These are phyloP conservation scores for Dasyprocta punctata DNA, from an alignment of 2,113 vertebrate species.

Conservation along the genomic window DNA sequence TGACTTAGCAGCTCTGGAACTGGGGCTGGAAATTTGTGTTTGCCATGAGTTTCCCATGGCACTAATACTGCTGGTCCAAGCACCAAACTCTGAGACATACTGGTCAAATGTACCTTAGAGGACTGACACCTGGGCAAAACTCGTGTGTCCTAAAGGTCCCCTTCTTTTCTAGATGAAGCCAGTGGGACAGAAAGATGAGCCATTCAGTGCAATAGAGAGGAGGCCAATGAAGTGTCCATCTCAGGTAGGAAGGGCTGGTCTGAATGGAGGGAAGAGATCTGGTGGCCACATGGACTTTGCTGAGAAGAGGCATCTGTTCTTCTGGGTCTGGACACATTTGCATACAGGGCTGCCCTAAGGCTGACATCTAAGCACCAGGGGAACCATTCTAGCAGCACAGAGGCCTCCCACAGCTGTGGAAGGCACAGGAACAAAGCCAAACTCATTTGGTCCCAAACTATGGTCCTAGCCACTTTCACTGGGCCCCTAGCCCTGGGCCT, in stretches of 20 bases:
- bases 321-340: background rate
- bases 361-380: background rate
- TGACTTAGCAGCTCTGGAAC: background rate
- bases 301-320: background rate
- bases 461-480: background rate
- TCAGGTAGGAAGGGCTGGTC: constrained; percentile 79
- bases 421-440: background rate
- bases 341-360: background rate
- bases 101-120: background rate
- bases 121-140: background rate
- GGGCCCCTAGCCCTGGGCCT: background rate
- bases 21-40: background rate
- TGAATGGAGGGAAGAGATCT: background rate
- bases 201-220: background rate
- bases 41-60: background rate
- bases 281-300: background rate
- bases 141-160: background rate
- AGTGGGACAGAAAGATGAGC: constrained; percentile 78
- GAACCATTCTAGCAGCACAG: background rate
- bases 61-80: background rate
- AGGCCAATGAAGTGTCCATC: constrained; percentile 80
- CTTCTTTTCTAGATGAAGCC: constrained; percentile 83
- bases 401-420: background rate
- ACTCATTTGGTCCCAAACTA: background rate
- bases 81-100: background rate